phyloP scores from a whole-genome alignment of 1,140 invertebrate species.

The Aleiodes sp. region DNA sequence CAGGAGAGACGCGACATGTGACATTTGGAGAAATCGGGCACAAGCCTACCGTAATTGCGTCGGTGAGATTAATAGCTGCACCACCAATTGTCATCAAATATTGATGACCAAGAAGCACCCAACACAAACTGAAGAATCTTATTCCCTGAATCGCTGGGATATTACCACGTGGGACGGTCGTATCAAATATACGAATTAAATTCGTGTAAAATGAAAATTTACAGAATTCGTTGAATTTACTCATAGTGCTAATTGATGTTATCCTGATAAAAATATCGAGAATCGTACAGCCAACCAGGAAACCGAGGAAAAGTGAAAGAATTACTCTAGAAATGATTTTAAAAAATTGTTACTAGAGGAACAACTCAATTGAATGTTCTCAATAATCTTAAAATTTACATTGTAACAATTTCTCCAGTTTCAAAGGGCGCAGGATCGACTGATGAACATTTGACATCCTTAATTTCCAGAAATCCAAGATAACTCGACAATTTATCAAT shows the following conservation, averaged over 20 bases:
- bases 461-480: background rate
- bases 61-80: background rate
- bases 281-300: constrained; percentile 28
- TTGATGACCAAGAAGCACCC: constrained; percentile 60
- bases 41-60: background rate
- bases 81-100: constrained; percentile 22
- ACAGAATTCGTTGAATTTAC: background rate
- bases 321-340: background rate
- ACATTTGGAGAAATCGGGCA: background rate
- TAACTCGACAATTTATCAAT: background rate
- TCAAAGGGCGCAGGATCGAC: background rate
- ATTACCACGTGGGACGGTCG: constrained; percentile 26
- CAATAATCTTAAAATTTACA: background rate
- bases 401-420: background rate
- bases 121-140: constrained; percentile 56
- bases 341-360: background rate
- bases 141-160: constrained; percentile 34
- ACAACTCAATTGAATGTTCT: too few species aligned
- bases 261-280: constrained; percentile 12
- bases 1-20: background rate
- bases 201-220: constrained; percentile 54
- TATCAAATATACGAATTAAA: constrained; percentile 42
- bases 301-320: background rate
- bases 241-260: background rate
- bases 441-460: background rate